Evolutionary conservation across 2,113 vertebrate genomes (phyloP), one percentile per base, ranked within the genome.

Genomic region (Macquaria australasica): DNA sequence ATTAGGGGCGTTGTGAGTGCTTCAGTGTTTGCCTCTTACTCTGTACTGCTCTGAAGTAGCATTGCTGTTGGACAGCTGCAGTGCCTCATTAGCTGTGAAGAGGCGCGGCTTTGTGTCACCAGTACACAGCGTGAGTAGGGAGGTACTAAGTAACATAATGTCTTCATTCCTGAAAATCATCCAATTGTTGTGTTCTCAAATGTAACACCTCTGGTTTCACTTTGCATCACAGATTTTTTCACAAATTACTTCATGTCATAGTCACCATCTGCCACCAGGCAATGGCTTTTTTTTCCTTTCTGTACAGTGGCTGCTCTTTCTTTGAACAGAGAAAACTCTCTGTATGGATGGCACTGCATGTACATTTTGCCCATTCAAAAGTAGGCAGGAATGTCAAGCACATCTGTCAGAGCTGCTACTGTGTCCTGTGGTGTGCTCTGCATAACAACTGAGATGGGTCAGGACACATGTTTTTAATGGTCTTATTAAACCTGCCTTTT

Each of bases 1-100:
- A 64, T 64, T 76, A 37, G 23, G 15, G 45, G 21, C 20, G 28
- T n/a, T 51, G 31, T 64, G 20, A 75, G n/a, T 55, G 45, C 28
- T 34, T 31, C 25, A 4, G 50, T 20, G 51, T 56, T 31, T 34
- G 34, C 18, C 18, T 71, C 1, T 20, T 8, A 18, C 43, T 34
- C 31, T 28, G 11, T n/a, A 5, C 45, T 7, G 12, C 48, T 34
- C 70, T 34, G 62, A 37, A 74, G 25, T 8, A 67, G 25, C 48
- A 5, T 31, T 73, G 53, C 64, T 58, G 76, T 21, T 11, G 15
- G 64, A 59, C 10, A 21, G 70, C 59, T 48, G 74, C 7, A 62
- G 53, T 1, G 20, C 55, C 59, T 78, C 68, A 66, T 78, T 64
- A 77, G 48, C 59, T 16, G 41, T 41, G 67, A 74, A 59, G 23